phyloP scores from a whole-genome alignment of 2,888 invertebrate species.

The Stegophylla sp. region DNA sequence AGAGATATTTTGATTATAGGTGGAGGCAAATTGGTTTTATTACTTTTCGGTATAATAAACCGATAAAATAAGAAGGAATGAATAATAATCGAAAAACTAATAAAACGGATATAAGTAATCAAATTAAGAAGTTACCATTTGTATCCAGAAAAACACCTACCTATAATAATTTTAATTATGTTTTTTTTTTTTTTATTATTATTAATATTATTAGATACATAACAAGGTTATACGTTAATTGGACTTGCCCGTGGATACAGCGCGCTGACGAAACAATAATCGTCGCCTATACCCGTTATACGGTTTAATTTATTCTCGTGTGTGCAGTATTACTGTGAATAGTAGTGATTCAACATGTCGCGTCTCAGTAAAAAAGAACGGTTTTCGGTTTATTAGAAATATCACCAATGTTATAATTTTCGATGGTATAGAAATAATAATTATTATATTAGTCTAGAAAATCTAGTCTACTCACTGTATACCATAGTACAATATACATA shows the following conservation, averaged over 20 bases:
- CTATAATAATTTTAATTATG: conserved; percentile 8
- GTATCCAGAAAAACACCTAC: conserved; percentile 21
- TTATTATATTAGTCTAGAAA: too few species aligned
- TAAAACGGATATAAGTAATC: conserved; percentile 41
- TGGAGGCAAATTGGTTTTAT: conserved; percentile 37
- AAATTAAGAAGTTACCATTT: conserved; percentile 39
- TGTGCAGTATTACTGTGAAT: too few species aligned
- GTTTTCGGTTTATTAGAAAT: too few species aligned
- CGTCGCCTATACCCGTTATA: not conserved
- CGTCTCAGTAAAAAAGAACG: too few species aligned
- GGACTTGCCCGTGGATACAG: not conserved
- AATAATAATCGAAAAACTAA: conserved; percentile 34
- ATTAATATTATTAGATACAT: not conserved
- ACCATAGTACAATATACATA: too few species aligned
- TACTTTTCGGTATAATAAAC: conserved; percentile 46
- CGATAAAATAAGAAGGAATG: conserved; percentile 25
- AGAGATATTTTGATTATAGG: not conserved
- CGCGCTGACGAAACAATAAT: not conserved
- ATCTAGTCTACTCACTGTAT: too few species aligned
- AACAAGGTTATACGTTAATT: conserved; percentile 1
- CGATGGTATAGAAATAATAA: too few species aligned
- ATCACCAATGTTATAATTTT: too few species aligned
- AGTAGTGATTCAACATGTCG: too few species aligned
- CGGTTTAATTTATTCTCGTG: not conserved
- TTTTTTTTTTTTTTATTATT: conserved; percentile 6